These are phyloP conservation scores for Coregonus suidteri DNA, from an alignment of 2,797 vertebrate species.

Conservation along the genomic window DNA sequence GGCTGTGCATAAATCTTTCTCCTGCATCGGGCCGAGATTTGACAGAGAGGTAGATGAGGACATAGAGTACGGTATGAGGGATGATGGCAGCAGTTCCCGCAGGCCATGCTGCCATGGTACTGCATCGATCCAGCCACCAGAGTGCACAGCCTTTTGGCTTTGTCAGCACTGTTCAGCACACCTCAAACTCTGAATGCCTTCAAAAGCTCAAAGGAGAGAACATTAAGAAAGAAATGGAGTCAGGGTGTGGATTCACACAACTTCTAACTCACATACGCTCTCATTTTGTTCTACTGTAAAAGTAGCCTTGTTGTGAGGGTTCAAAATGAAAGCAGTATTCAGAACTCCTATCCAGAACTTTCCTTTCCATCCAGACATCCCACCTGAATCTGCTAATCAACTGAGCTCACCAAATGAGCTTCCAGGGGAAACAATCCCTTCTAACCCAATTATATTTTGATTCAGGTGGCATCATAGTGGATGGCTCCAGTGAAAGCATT, in stretches of 20 bases:
- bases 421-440: conserved; percentile 17
- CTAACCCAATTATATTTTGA: conserved; percentile 56
- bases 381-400: conserved; percentile 48
- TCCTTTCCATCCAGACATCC: conserved; percentile 28
- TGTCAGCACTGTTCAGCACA: conserved; percentile 69
- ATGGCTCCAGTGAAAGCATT: conserved; percentile 4
- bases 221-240: no score
- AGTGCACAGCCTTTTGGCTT: conserved; percentile 68
- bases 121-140: conserved; percentile 69
- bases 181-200: conserved; percentile 60
- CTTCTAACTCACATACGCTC: no score
- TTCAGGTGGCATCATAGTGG: conserved; percentile 45
- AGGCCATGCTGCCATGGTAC: conserved; percentile 60
- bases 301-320: background rate
- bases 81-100: conserved; percentile 66
- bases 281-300: no score
- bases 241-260: no score
- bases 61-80: conserved; percentile 65
- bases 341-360: background rate
- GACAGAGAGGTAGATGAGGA: conserved; percentile 63
- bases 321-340: background rate
- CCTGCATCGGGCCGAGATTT: conserved; percentile 32
- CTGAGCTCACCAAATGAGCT: conserved; percentile 25
- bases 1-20: conserved; percentile 59
- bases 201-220: conserved; percentile 54